These are phyloP conservation scores for Drosophila bocqueti DNA, from an alignment of 1,140 invertebrate species.

Conservation along the genomic window DNA sequence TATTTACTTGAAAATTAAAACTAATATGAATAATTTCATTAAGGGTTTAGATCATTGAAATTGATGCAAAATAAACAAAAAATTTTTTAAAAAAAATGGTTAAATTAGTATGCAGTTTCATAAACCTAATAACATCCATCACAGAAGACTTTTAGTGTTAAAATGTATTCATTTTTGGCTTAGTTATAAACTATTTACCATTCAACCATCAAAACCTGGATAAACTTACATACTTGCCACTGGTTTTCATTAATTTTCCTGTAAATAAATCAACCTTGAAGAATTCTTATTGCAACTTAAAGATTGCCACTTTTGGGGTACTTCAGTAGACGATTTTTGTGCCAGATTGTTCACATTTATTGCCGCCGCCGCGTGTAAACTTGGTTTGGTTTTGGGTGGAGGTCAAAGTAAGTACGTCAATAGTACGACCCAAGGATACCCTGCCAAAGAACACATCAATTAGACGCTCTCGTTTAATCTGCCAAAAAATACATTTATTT, in stretches of 20 bases:
- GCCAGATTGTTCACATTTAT: not conserved
- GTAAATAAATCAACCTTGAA: too few relatives aligned
- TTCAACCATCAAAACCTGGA: too few relatives aligned
- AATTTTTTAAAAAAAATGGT: too few relatives aligned
- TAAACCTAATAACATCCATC: not conserved
- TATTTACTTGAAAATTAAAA: too few relatives aligned
- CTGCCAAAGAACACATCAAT: not conserved
- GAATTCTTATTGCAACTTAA: not conserved
- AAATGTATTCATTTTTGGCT: too few relatives aligned
- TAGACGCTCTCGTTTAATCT: constrained; percentile 31
- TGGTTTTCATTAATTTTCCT: too few relatives aligned
- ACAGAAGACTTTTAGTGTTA: too few relatives aligned
- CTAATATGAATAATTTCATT: not conserved
- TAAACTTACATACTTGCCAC: too few relatives aligned
- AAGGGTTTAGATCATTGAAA: too few relatives aligned
- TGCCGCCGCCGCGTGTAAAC: constrained; percentile 7
- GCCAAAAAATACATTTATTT: constrained; percentile 79
- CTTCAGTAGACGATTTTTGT: not conserved
- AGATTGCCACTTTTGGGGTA: not conserved
- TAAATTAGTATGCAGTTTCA: not conserved
- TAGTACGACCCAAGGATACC: not conserved
- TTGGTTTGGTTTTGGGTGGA: constrained; percentile 9
- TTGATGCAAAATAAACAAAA: too few relatives aligned
- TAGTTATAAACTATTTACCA: too few relatives aligned
- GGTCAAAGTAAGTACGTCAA: constrained; percentile 2